Conservation (phyloP, 2,888 invertebrate species). For the Calameuta idolon region DNA sequence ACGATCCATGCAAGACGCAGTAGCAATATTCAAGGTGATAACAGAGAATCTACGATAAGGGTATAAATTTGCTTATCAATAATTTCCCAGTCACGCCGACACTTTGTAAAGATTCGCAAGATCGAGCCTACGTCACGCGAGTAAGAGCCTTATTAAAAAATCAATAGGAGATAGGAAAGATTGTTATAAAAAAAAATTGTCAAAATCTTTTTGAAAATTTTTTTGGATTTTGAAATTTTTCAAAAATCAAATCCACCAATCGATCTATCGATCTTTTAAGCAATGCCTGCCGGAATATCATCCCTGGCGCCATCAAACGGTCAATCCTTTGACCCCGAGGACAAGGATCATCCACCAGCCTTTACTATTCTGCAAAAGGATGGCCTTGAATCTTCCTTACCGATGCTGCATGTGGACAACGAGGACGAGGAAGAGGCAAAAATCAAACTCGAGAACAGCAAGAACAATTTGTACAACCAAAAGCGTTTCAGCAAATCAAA, state of each 20-base stretch:
- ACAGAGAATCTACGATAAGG: neutral
- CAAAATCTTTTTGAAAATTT: neutral
- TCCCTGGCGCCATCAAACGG: slow-evolving; percentile 44
- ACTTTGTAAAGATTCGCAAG: neutral
- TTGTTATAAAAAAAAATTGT: neutral
- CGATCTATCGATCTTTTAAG: slow-evolving; percentile 18
- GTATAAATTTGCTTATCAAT: neutral
- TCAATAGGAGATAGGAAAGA: neutral
- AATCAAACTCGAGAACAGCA: neutral
- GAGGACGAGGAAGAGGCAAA: slow-evolving; percentile 26
- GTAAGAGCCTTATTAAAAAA: neutral
- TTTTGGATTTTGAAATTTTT: neutral
- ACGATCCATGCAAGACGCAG: neutral
- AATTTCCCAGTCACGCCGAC: neutral
- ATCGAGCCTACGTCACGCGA: neutral
- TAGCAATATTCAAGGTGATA: neutral
- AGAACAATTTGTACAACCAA: slow-evolving; percentile 48
- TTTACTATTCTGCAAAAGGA: slow-evolving; percentile 59
- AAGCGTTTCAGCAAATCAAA: slow-evolving; percentile 57
- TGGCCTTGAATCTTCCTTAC: slow-evolving; percentile 51
- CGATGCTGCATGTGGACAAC: slow-evolving; percentile 51
- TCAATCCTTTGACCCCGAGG: slow-evolving; percentile 38
- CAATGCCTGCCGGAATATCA: slow-evolving; percentile 60
- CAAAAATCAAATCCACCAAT: neutral
- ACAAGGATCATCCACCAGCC: slow-evolving; percentile 44